phyloP scores from a whole-genome alignment of 2,888 invertebrate species.

The Morpho achilles region DNA sequence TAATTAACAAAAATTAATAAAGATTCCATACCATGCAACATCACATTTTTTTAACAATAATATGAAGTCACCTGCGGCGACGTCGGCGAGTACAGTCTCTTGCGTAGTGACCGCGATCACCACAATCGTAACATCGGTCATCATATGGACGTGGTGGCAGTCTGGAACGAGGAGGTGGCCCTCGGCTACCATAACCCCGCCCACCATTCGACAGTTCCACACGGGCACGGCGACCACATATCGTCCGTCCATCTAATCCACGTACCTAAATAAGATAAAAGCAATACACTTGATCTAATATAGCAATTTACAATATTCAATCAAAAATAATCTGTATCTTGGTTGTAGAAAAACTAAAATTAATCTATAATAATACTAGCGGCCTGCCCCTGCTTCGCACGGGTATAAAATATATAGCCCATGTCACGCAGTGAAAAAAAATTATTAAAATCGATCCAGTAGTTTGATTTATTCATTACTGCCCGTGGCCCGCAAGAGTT shows the following conservation, averaged over 20 bases:
- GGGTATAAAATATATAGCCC: too few species aligned
- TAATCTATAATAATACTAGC: too few species aligned
- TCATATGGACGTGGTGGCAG: conserved; percentile 91
- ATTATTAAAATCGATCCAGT: too few species aligned
- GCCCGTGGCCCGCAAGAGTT: too few species aligned
- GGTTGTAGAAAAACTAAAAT: too few species aligned
- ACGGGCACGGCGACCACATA: conserved; percentile 93
- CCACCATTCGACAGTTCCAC: conserved; percentile 95
- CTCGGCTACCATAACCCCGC: conserved; percentile 8
- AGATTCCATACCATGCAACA: conserved; percentile 51
- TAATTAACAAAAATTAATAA: conserved; percentile 30
- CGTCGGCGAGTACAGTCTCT: conserved; percentile 90
- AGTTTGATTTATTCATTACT: too few species aligned
- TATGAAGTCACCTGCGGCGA: conserved; percentile 69
- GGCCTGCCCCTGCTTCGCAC: too few species aligned
- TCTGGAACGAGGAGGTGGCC: conserved; percentile 50
- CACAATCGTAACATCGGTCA: conserved; percentile 96
- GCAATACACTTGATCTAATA: not conserved
- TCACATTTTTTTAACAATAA: conserved; percentile 26
- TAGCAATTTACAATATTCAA: too few species aligned
- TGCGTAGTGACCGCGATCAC: conserved; percentile 95
- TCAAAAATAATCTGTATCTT: too few species aligned
- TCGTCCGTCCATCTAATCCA: conserved; percentile 86
- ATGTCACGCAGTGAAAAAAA: too few species aligned
- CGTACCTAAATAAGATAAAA: conserved; percentile 51